These are phyloP conservation scores for Orbicella faveolata DNA, from an alignment of 64 coral and sea anemone genomes.

Conservation along the genomic window DNA sequence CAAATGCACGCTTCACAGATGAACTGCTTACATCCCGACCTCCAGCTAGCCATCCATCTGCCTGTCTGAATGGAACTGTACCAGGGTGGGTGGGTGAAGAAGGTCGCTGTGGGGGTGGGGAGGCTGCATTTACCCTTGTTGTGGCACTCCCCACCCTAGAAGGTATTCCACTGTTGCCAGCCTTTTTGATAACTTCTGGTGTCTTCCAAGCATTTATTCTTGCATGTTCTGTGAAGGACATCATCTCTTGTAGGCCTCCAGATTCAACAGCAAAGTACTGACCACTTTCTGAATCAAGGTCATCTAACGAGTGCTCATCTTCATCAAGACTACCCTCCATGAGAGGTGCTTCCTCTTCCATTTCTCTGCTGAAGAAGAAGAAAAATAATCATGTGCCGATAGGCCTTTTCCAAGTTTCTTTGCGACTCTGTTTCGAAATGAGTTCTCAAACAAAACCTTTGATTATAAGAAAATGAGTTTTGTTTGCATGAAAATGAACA, in stretches of 20 bases:
- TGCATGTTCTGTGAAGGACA: constrained; percentile 78
- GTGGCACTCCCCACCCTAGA: constrained; percentile 79
- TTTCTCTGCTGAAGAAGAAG: not conserved
- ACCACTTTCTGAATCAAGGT: not conserved
- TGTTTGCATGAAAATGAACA: too few species aligned
- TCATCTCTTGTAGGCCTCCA: constrained; percentile 44
- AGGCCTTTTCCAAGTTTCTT: too few species aligned
- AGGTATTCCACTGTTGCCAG: constrained; percentile 33
- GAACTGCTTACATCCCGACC: constrained; percentile 65
- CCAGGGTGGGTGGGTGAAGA: constrained; percentile 26
- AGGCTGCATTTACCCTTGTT: not conserved
- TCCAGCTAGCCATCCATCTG: constrained; percentile 69
- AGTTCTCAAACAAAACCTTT: too few species aligned
- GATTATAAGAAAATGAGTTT: too few species aligned
- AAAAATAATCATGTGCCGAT: not conserved
- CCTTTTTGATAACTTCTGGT: constrained; percentile 70
- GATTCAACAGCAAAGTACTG: not conserved
- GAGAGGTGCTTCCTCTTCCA: not conserved
- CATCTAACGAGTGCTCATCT: not conserved
- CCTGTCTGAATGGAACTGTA: constrained; percentile 48
- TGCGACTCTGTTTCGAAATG: too few species aligned
- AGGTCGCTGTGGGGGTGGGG: constrained; percentile 79
- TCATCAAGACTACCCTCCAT: not conserved
- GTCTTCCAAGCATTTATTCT: constrained; percentile 80
- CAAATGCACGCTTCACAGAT: constrained; percentile 23